A percentile compares a stretch with the other conserved stretches of the same genome.
These are phyloP conservation scores for Cryptotis parvus DNA, from an alignment of 2,113 vertebrate genomes.

Conservation along the genomic window DNA sequence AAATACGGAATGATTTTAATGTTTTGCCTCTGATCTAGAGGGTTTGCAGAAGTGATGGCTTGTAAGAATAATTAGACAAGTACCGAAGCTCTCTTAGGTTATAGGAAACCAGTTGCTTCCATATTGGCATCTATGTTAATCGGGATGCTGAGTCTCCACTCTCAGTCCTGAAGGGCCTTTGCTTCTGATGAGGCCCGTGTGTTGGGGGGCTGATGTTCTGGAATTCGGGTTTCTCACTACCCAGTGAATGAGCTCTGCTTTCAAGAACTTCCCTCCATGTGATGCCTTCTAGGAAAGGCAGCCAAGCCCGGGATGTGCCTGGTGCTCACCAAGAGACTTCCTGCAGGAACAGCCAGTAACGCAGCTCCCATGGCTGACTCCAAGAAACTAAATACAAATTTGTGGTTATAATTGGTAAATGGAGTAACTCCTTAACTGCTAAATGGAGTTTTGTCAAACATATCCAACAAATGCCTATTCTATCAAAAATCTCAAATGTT, in stretches of 20 bases:
- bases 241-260: neutral
- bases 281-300: neutral
- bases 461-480: neutral
- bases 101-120: neutral
- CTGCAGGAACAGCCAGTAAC: neutral
- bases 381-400: neutral
- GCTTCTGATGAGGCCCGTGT: too few relatives aligned
- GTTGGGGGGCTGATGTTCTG: accelerated
- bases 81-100: too few relatives aligned
- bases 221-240: accelerated
- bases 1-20: neutral
- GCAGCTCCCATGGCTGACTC: neutral
- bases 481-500: neutral
- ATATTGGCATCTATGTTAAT: neutral
- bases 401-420: neutral
- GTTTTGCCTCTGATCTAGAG: neutral
- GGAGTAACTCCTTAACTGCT: neutral
- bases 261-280: too few relatives aligned
- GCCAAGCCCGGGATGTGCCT: neutral
- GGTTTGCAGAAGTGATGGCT: neutral
- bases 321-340: neutral
- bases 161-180: neutral
- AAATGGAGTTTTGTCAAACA: neutral
- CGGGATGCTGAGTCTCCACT: neutral
- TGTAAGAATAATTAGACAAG: neutral